phyloP scores from a whole-genome alignment of 1,140 invertebrate genomes.

The Zaprionus kolodkinae region DNA sequence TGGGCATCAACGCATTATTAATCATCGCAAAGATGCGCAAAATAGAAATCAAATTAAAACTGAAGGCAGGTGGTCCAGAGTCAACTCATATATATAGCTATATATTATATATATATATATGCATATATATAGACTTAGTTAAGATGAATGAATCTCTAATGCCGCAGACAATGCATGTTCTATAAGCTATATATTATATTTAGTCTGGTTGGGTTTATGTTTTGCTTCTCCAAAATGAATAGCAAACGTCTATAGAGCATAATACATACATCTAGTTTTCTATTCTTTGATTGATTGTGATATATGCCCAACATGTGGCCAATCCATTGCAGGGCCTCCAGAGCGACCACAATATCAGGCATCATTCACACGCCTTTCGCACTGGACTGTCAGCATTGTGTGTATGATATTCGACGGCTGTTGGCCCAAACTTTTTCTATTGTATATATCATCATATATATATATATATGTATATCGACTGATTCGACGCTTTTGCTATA shows the following conservation, averaged over 20 bases:
- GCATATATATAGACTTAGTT: conserved; percentile 2
- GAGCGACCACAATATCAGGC: conserved; percentile 26
- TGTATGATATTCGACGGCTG: conserved; percentile 47
- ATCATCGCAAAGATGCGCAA: conserved; percentile 32
- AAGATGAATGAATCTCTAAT: conserved; percentile 69
- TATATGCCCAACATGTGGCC: conserved; percentile 61
- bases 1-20: conserved; percentile 36
- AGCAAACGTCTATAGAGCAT: conserved; percentile 7
- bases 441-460: conserved; percentile 3
- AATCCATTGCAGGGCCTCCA: conserved; percentile 3
- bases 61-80: conserved; percentile 63
- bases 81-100: conserved; percentile 1
- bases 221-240: conserved; percentile 41
- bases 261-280: conserved; percentile 14
- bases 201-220: conserved; percentile 43
- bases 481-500: conserved; percentile 32
- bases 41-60: conserved; percentile 41
- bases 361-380: conserved; percentile 57
- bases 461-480: conserved; percentile 24
- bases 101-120: conserved; percentile 22
- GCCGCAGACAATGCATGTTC: conserved; percentile 54
- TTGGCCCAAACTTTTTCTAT: background rate
- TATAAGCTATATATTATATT: conserved; percentile 29
- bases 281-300: conserved; percentile 72
- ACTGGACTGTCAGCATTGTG: conserved; percentile 30